Base-by-base conservation (phyloP, 2,888 invertebrate species). In the Thumatha senex region DNA sequence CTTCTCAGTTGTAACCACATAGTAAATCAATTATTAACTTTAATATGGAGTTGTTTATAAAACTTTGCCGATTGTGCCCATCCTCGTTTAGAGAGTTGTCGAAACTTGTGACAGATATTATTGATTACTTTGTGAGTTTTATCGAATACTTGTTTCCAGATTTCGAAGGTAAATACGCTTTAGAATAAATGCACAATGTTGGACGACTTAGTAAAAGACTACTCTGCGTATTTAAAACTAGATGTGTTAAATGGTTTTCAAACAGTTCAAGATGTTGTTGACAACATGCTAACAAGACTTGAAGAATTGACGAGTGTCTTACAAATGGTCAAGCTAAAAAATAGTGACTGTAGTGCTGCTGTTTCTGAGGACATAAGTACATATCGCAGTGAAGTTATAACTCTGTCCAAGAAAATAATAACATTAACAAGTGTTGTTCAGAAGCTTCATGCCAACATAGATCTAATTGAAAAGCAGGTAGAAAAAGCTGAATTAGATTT, bases 271-370 rank as follows among this genome's bases (percentile, higher is more conserved):
- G 92, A 93, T 71, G 93, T 92, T 51, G 92, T 95, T 39, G 95
- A 95, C 61, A 94, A 94, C 69, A 94, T 95, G 93, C 74, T 94
- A 44, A 93, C 94, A 0, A 86, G 95, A 54, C 82, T 95, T 18
- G 95, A 95, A 77, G 95, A 95, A 74, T 89, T 94, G 57, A 92
- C 94, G 58, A 93, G 93, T 61, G 90, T 94, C 40, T 73, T 94
- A 31, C 90, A 93, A 57, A 92, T 93, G 78, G 92, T 94, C 55
- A 84, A 90, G 65, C 58, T 80, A 56, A 90, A 90, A 74, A 86
- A 92, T 67, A 74, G 80, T 67, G 86, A 92, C 63, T 87, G 91
- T 70, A 70, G 86, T 61, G 56, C 66, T 49, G 69, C 92, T 67
- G 86, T 93, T 18, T 82, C 93, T 15, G 89, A 92, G 57, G 92